Base-by-base conservation (phyloP, 1,140 invertebrate genomes). In the Chrysomallon squamiferum region DNA sequence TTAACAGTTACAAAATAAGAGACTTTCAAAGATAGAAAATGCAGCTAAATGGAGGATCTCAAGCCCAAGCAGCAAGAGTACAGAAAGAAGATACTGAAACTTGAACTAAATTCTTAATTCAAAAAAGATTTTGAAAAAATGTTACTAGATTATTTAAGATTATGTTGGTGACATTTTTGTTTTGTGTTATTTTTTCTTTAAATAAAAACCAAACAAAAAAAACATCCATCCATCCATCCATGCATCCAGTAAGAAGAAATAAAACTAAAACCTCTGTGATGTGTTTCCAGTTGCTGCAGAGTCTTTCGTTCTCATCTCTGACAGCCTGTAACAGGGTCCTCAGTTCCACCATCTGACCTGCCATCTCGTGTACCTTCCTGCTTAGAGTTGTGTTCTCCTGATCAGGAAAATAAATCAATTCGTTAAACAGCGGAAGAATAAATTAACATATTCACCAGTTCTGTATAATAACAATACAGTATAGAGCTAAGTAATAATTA, bases 61-160 rank as follows among this genome's bases (percentile, higher is more conserved):
- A 81, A 80, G 65, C 71, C 73, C 29, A 82, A 80, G 68, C 79
- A 82, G 63, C 72, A 69, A 68, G 78, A 78, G 29, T 82, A 82
- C 60, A 50, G 77, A 52, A 72, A 72, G 30, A 78, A 73, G 47
- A 76, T 82, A 18, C n/a, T n/a, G n/a, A n/a, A n/a, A n/a, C n/a
- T n/a, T n/a, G n/a, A n/a, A n/a, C n/a, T n/a, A n/a, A n/a, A n/a
- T n/a, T n/a, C n/a, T n/a, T n/a, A n/a, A n/a, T n/a, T n/a, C n/a
- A n/a, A n/a, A n/a, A n/a, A n/a, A n/a, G n/a, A n/a, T n/a, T n/a
- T n/a, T n/a, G n/a, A n/a, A n/a, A n/a, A n/a, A n/a, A n/a, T n/a
- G n/a, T n/a, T n/a, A n/a, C n/a, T n/a, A n/a, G n/a, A n/a, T n/a
- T n/a, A n/a, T n/a, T n/a, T n/a, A n/a, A n/a, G n/a, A n/a, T n/a